These are phyloP conservation scores for Paramormyrops kingsleyae DNA, from an alignment of 2,113 vertebrate genomes.

Conservation along the genomic window DNA sequence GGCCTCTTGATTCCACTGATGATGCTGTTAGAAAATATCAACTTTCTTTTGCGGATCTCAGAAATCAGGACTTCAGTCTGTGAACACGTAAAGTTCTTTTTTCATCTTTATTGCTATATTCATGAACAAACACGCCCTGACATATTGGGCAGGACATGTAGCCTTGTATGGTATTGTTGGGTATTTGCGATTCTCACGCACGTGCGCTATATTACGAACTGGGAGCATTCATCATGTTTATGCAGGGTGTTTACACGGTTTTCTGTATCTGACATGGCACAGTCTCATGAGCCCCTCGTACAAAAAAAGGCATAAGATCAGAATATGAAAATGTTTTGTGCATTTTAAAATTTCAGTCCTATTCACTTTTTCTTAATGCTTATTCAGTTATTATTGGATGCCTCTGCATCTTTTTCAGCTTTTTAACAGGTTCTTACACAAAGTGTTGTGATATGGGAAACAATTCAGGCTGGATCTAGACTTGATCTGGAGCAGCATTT, in stretches of 20 bases:
- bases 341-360: too few relatives aligned
- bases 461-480: not conserved
- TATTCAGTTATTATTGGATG: not conserved
- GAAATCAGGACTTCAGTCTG: not conserved
- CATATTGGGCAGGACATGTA: too few relatives aligned
- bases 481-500: not conserved
- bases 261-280: not conserved
- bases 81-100: too few relatives aligned
- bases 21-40: not conserved
- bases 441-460: not conserved
- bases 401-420: not conserved
- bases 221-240: not conserved
- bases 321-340: not conserved
- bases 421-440: not conserved
- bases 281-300: not conserved
- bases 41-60: not conserved
- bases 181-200: too few relatives aligned
- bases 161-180: too few relatives aligned
- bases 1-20: not conserved
- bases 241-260: not conserved
- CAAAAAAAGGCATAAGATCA: not conserved
- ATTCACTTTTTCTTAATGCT: not conserved
- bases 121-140: too few relatives aligned
- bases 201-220: not conserved
- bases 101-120: too few relatives aligned